Percentiles rank a stretch among this genome's conserved stretches.
Conservation (phyloP, 2,888 invertebrate genomes). For the Chironomus tentans region DNA sequence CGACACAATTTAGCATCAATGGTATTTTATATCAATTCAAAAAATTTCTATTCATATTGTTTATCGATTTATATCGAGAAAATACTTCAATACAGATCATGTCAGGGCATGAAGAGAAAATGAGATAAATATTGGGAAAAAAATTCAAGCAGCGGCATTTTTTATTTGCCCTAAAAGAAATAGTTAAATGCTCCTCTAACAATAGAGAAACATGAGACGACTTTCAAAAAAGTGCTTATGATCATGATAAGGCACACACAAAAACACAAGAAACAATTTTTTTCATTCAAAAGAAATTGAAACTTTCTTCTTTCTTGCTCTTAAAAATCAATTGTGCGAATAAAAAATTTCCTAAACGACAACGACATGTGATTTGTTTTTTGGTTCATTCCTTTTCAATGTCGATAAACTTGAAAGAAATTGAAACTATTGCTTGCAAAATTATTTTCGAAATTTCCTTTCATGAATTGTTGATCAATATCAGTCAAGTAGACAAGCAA, state of each 20-base stretch:
- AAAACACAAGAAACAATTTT: background rate
- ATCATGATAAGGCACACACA: background rate
- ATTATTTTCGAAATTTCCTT: background rate
- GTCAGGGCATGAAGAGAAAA: background rate
- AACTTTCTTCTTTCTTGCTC: background rate
- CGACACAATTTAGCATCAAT: slow-evolving; percentile 7
- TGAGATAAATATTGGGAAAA: background rate
- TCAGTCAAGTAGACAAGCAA: background rate
- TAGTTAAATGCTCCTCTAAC: background rate
- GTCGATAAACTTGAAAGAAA: no score
- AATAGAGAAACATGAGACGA: background rate
- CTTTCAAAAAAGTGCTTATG: background rate
- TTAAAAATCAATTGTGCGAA: background rate
- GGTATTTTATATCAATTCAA: background rate
- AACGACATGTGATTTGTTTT: background rate
- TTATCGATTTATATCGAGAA: background rate
- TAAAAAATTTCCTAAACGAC: background rate
- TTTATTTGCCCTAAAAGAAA: background rate
- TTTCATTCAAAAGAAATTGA: background rate
- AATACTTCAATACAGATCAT: background rate
- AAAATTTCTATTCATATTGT: background rate
- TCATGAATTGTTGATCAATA: background rate
- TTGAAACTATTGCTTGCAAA: no score
- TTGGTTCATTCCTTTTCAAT: no score
- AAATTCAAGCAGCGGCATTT: background rate